A percentile compares a stretch with the other conserved stretches of the same genome.
phyloP scores from a whole-genome alignment of 1,140 invertebrate genomes.

The Nautilus pompilius region DNA sequence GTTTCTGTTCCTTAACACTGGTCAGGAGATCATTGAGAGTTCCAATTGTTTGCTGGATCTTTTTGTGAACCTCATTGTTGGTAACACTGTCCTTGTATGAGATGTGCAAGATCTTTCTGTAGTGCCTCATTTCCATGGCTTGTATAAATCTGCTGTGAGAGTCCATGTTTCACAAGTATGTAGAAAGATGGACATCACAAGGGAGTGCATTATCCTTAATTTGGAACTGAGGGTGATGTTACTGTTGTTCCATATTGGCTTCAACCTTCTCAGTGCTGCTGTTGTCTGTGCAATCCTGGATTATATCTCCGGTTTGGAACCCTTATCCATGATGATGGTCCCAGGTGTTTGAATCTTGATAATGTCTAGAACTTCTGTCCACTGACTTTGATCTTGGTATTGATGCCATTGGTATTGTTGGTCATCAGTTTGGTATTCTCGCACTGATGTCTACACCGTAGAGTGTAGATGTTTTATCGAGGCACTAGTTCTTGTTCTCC shows the following conservation, averaged over 20 bases:
- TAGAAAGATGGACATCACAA: neutral
- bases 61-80: too few relatives aligned
- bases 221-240: conserved; percentile 2
- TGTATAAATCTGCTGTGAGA: too few relatives aligned
- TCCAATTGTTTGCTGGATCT: too few relatives aligned
- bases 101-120: too few relatives aligned
- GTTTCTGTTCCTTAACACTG: too few relatives aligned
- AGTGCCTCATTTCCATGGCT: too few relatives aligned
- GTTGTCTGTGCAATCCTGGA: conserved; percentile 9
- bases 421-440: conserved; percentile 16
- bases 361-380: neutral
- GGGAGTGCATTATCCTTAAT: conserved; percentile 6
- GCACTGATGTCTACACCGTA: conserved; percentile 15
- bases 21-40: too few relatives aligned
- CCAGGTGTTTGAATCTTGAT: conserved; percentile 11
- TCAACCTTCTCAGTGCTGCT: conserved; percentile 1
- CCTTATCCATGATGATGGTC: conserved; percentile 3
- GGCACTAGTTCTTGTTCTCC: conserved; percentile 5
- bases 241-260: conserved; percentile 2
- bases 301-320: conserved; percentile 7
- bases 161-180: conserved; percentile 1
- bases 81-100: too few relatives aligned
- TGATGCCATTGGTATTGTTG: conserved; percentile 2
- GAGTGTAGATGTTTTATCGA: conserved; percentile 8
- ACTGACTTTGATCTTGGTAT: too few relatives aligned